Conservation (phyloP, 1,140 invertebrate genomes). For the Theocolax elegans region DNA sequence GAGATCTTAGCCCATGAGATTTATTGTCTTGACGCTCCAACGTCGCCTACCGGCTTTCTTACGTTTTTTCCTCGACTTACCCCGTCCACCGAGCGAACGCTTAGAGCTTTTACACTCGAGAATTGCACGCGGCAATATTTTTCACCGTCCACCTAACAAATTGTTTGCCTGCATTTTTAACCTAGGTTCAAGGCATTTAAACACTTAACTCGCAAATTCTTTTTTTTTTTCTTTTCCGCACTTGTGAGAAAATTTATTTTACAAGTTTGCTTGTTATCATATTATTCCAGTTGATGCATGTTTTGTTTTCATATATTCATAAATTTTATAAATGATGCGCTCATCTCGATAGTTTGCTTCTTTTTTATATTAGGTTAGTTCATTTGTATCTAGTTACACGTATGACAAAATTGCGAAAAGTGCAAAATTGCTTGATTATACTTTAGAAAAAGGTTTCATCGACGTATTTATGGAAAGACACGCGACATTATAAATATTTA, state of each 20-base stretch:
- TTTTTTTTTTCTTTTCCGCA: not conserved
- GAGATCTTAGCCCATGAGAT: slow-evolving; percentile 15
- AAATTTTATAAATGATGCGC: too few species aligned
- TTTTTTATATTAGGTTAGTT: too few species aligned
- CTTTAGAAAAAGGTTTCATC: too few species aligned
- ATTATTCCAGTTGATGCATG: too few species aligned
- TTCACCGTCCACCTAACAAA: not conserved
- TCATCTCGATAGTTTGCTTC: too few species aligned
- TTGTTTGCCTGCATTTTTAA: not conserved
- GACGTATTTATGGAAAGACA: not conserved
- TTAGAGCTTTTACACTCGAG: not conserved
- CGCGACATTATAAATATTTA: not conserved
- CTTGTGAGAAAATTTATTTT: too few species aligned
- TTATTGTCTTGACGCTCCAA: slow-evolving; percentile 29
- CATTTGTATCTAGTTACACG: slow-evolving; percentile 6
- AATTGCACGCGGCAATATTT: not conserved
- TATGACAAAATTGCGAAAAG: too few species aligned
- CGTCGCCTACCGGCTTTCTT: not conserved
- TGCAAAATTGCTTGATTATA: slow-evolving; percentile 7
- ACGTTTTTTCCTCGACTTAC: not conserved
- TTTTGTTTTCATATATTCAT: too few species aligned
- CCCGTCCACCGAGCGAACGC: not conserved
- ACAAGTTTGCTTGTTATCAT: too few species aligned
- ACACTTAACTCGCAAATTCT: not conserved
- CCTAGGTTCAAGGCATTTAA: not conserved